Evolutionary conservation across 2,113 vertebrate species (phyloP), one percentile per base, ranked within the genome.

Genomic region (Osmerus mordax): DNA sequence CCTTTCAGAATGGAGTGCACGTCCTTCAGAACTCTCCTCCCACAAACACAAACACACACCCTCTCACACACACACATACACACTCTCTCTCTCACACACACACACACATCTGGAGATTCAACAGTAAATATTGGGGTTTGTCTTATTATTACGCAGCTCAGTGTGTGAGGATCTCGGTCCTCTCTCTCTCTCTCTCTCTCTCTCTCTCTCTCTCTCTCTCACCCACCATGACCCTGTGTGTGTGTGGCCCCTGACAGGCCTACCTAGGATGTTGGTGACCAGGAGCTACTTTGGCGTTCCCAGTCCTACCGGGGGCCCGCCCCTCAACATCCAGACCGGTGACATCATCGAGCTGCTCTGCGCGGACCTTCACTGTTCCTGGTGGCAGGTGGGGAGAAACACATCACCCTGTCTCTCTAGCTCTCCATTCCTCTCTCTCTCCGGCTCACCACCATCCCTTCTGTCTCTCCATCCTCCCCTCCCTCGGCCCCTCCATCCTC

Each of bases 191-290:
- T 6, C 36, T 8, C 36, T 41, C 36, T 41, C 4, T 41, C 6
- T 41, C 36, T 41, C 36, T 41, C 36, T 41, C 54, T 60, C 19
- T 21, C 19, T 60, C 18, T 23, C 7, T 60, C 13, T 13, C 32
- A 3, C 28, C 25, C 21, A 29, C 21, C 62, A 28, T 11, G 3
- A 18, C 54, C 54, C 54, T 23, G 23, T 51, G 41, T 2, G 41
- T 2, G 65, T 51, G 36, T 67, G 47, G 5, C 36, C 36, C 29
- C n/a, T 54, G 7, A n/a, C 80, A 98, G 96, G 95, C 82, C 90
- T 96, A 81, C 97, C 96, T 19, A 98, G 94, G 90, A 96, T 99
- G 97, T 88, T 94, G 84, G 97, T 94, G 0, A 95, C 94, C 86
- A 90, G 91, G 79, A 94, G 89, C 85, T 99, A 99, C 71, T 85